phyloP scores from a whole-genome alignment of 2,797 vertebrate genomes.

The Acomys russatus region DNA sequence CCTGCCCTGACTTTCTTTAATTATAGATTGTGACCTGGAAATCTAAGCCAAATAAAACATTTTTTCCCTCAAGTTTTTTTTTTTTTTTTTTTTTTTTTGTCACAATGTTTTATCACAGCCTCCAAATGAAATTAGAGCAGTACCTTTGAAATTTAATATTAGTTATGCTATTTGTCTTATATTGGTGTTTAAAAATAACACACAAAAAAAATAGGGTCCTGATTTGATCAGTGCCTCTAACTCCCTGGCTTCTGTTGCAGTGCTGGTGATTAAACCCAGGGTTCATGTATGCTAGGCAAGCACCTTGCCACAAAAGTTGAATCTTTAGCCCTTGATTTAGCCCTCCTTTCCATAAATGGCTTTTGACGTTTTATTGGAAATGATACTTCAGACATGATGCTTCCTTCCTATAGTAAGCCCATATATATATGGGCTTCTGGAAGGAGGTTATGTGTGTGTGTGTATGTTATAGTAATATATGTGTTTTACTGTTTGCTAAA shows the following conservation, averaged over 20 bases:
- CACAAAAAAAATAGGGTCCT: neutral
- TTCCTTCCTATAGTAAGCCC: neutral
- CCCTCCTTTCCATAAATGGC: neutral
- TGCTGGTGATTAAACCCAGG: neutral
- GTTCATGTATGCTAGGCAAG: neutral
- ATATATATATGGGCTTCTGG: neutral
- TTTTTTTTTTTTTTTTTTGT: rapidly evolving
- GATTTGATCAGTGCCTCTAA: neutral
- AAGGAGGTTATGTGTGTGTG: too few relatives aligned
- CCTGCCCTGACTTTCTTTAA: neutral
- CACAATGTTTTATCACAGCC: neutral
- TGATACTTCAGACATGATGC: neutral
- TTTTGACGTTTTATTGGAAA: too few relatives aligned
- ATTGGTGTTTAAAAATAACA: neutral
- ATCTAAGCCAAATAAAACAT: neutral
- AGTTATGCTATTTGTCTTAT: neutral
- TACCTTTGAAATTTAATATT: neutral
- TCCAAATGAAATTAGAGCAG: neutral
- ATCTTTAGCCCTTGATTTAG: neutral
- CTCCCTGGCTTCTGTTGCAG: neutral
- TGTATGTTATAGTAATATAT: neutral
- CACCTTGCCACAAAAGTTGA: neutral
- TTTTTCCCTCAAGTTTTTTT: too few relatives aligned
- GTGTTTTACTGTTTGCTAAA: neutral
- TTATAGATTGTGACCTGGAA: too few relatives aligned